phyloP scores from a whole-genome alignment of 2,113 vertebrate genomes.

The Leptobrachium ailaonicum region DNA sequence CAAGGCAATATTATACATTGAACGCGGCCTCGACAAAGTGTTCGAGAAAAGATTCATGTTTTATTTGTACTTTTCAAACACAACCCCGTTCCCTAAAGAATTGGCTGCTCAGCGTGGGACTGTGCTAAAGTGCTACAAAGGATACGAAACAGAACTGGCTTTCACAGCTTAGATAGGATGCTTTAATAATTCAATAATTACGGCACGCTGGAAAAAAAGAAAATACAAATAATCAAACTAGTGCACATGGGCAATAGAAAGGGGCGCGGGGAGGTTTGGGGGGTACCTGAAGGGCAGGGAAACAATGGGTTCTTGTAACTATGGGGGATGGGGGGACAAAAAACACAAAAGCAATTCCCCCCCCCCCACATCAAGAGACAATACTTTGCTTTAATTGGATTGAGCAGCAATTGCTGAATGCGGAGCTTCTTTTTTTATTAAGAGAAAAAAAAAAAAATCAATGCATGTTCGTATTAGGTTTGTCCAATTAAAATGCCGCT shows the following conservation, averaged over 20 bases:
- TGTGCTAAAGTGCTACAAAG: not conserved
- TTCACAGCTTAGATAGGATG: not conserved
- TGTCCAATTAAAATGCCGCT: not conserved
- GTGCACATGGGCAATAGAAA: constrained; percentile 1
- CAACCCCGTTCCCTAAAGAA: not conserved
- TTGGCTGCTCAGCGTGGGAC: constrained; percentile 18
- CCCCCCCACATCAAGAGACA: constrained; percentile 5
- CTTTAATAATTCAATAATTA: constrained; percentile 26
- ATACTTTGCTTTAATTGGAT: constrained; percentile 1
- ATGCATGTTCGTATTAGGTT: not conserved
- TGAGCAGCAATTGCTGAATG: not conserved
- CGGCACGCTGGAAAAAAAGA: constrained; percentile 8
- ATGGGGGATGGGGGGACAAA: not conserved
- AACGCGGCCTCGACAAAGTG: not conserved
- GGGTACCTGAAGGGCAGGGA: constrained; percentile 27
- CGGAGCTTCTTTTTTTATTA: not conserved
- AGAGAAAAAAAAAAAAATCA: constrained; percentile 18
- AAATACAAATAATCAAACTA: not conserved
- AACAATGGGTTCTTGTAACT: constrained; percentile 22
- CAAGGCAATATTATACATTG: not conserved
- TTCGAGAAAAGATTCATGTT: constrained; percentile 3
- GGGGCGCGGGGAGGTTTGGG: not conserved
- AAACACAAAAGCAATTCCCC: not conserved
- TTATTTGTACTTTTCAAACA: not conserved
- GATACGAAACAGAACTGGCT: constrained; percentile 11